These are phyloP conservation scores for Atta colombica DNA, from an alignment of 1,140 invertebrate species.

Conservation along the genomic window DNA sequence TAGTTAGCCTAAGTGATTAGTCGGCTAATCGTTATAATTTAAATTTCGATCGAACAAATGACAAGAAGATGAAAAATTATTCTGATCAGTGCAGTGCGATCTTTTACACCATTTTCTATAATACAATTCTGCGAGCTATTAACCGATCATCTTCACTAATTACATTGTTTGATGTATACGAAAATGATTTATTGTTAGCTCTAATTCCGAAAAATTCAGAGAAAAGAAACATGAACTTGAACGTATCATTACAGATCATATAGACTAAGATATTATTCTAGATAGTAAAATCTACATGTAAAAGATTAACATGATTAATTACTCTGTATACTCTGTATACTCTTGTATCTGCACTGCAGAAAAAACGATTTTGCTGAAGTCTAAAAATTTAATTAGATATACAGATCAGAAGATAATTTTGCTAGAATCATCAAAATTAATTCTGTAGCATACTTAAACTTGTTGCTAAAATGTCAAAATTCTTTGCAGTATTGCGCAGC, in stretches of 20 bases:
- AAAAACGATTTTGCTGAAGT: no score
- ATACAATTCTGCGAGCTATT: neutral
- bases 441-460: no score
- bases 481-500: no score
- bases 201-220: neutral
- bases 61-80: neutral
- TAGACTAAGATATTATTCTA: neutral
- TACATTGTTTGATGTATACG: neutral
- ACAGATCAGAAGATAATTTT: no score
- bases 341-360: neutral
- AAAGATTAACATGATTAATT: constrained; percentile 24
- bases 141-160: constrained; percentile 13
- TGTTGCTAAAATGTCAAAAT: no score
- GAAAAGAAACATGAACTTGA: neutral
- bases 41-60: neutral
- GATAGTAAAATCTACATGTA: neutral
- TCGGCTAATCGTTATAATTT: constrained; percentile 18
- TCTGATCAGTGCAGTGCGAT: constrained; percentile 1
- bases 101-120: constrained; percentile 12
- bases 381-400: no score
- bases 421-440: no score
- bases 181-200: constrained; percentile 40
- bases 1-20: neutral
- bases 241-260: neutral
- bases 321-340: neutral